phyloP scores from a whole-genome alignment of 2,797 vertebrate species.

The Etheostoma nigrum region DNA sequence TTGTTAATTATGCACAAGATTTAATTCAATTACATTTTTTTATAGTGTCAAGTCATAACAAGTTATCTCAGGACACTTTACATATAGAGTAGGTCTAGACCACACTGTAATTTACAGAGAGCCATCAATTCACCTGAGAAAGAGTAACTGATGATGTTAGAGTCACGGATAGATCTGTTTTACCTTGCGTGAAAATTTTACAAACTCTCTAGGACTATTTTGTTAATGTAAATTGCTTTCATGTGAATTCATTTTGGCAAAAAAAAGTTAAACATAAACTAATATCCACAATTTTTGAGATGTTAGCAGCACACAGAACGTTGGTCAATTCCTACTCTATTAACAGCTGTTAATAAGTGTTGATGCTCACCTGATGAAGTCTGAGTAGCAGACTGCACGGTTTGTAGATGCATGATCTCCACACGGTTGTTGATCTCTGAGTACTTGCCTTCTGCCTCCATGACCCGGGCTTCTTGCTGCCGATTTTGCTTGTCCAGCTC shows the following conservation, averaged over 20 bases:
- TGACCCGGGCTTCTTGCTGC: conserved; percentile 90
- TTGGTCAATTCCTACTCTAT: background rate
- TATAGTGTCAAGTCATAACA: no score
- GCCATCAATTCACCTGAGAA: no score
- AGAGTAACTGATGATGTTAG: no score
- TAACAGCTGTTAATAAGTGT: background rate
- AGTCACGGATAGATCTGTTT: conserved; percentile 10
- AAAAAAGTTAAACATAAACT: background rate
- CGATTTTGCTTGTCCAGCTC: conserved; percentile 92
- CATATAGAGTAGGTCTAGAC: no score
- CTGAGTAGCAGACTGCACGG: conserved; percentile 90
- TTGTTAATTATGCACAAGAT: background rate
- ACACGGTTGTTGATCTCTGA: conserved; percentile 96
- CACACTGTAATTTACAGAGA: no score
- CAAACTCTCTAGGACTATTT: background rate
- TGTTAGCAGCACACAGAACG: background rate
- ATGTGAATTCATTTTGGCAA: background rate
- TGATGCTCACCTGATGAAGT: conserved; percentile 92
- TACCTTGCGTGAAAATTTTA: conserved; percentile 25
- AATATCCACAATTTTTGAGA: background rate
- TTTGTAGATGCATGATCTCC: conserved; percentile 96
- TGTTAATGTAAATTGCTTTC: background rate
- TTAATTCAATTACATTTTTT: no score
- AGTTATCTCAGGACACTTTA: no score
- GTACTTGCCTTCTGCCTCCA: conserved; percentile 94